These are phyloP conservation scores for Brachionus calyciflorus DNA, from an alignment of 1,140 invertebrate genomes.

Conservation along the genomic window DNA sequence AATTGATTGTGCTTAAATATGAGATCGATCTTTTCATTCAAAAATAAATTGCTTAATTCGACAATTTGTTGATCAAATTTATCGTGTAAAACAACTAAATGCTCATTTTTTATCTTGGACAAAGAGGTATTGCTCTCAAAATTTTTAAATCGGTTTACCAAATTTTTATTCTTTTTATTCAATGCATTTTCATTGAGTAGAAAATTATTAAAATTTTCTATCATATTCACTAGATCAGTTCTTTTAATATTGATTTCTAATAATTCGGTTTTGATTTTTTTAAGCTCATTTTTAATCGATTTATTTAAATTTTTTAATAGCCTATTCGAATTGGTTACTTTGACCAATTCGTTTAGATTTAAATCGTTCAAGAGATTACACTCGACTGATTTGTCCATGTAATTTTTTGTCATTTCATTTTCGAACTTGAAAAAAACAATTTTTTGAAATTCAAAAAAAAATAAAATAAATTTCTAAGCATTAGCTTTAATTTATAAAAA, in stretches of 20 bases:
- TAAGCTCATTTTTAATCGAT: slow-evolving; percentile 1
- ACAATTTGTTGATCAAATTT: slow-evolving; percentile 36
- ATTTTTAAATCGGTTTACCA: not conserved
- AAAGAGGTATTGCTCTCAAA: not conserved
- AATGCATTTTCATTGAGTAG: not conserved
- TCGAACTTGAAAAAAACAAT: slow-evolving; percentile 14
- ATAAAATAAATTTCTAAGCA: not conserved
- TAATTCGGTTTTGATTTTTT: slow-evolving; percentile 27
- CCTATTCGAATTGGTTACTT: not conserved
- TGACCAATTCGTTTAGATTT: not conserved
- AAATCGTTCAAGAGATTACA: not conserved
- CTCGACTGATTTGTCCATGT: not conserved
- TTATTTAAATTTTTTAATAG: not conserved
- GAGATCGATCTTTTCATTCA: slow-evolving; percentile 31
- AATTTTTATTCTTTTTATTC: not conserved
- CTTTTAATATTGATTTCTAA: not conserved
- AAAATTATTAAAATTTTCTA: not conserved
- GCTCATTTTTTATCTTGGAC: not conserved
- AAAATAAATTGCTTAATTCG: slow-evolving; percentile 31
- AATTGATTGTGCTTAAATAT: slow-evolving; percentile 20
- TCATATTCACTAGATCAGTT: not conserved
- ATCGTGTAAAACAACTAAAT: not conserved
- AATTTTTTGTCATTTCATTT: slow-evolving; percentile 29
- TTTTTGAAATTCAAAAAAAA: not conserved
- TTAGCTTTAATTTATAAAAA: not conserved